These are phyloP conservation scores for Loris lydekkerianus DNA, from an alignment of 2,797 vertebrate genomes.

Conservation along the genomic window DNA sequence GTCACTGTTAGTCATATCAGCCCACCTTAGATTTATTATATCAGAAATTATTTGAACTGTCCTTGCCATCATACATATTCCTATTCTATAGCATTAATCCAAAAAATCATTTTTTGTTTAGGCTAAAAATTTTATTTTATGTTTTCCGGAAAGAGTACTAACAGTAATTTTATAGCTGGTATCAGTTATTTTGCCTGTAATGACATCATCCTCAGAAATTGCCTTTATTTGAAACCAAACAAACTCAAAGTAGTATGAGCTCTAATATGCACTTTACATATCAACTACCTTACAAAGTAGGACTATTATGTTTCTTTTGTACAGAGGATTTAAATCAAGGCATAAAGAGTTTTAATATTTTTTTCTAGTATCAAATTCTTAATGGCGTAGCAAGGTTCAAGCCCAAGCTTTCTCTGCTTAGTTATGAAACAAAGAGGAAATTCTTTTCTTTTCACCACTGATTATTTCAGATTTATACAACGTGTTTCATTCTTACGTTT, in stretches of 20 bases:
- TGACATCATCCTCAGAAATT: not conserved
- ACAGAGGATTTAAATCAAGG: not conserved
- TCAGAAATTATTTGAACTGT: constrained; percentile 59
- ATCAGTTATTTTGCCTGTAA: not conserved
- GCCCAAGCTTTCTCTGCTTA: not conserved
- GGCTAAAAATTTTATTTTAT: not conserved
- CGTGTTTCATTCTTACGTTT: not conserved
- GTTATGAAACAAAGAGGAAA: constrained; percentile 56
- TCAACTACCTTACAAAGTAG: not conserved
- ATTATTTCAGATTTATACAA: constrained; percentile 6
- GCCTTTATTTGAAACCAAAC: constrained; percentile 15
- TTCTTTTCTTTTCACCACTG: not conserved
- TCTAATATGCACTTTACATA: not conserved
- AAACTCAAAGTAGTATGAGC: not conserved
- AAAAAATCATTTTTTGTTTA: constrained; percentile 47
- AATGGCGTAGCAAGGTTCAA: not conserved
- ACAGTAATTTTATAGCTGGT: constrained; percentile 21
- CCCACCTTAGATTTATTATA: not conserved
- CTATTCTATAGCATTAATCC: constrained; percentile 7
- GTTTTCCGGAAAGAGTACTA: constrained; percentile 31
- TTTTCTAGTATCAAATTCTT: not conserved
- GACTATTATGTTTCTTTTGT: not conserved
- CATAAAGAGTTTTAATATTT: not conserved
- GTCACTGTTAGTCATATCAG: not conserved
- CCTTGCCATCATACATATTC: constrained; percentile 63